Base-by-base conservation (phyloP, 2,888 invertebrate species). In the Sarcophaga rosellei region DNA sequence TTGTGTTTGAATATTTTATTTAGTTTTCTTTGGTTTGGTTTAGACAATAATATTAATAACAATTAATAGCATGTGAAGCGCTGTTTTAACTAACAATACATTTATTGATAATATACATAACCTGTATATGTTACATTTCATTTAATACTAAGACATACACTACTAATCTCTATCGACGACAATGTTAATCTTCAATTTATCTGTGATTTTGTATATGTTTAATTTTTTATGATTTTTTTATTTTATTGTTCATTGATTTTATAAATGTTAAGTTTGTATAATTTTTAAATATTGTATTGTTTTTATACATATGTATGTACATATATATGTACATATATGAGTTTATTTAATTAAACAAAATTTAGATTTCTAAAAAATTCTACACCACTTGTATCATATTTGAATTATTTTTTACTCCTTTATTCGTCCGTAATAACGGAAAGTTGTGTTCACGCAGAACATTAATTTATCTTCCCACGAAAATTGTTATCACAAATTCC, bases 31-130 rank as follows among this genome's bases (percentile, higher is more conserved):
- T 35, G 35, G 20, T 59, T 82, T 61, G 53, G 53, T 12, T 53
- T 53, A 53, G 53, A 15, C 12, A 53, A 12, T 53, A 61, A 61
- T 21, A 53, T 53, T 21, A 62, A 20, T 69, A 69, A 44, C 11
- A 69, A 70, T 17, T 17, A 45, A 69, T 69, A 53, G 82, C 82
- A 82, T 82, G 82, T 68, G 8, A 70, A 57, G 35, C 25, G 70
- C 25, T 25, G 57, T 70, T 70, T 57, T 57, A 70, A 70, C 57
- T 73, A 20, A 53, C 12, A 15, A 53, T 53, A 53, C 53, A 17
- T 53, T 17, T 53, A 62, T 66, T 63, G n/a, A 11, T 69, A 17
- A 15, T 15, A 53, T 53, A 53, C 53, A 53, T 72, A 21, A 44
- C 59, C 53, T 12, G 5, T 61, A 61, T 44, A n/a, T 25, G 17